Evolutionary conservation across 2,888 invertebrate species (phyloP).

Genomic region (Platerodrilus igneus): DNA sequence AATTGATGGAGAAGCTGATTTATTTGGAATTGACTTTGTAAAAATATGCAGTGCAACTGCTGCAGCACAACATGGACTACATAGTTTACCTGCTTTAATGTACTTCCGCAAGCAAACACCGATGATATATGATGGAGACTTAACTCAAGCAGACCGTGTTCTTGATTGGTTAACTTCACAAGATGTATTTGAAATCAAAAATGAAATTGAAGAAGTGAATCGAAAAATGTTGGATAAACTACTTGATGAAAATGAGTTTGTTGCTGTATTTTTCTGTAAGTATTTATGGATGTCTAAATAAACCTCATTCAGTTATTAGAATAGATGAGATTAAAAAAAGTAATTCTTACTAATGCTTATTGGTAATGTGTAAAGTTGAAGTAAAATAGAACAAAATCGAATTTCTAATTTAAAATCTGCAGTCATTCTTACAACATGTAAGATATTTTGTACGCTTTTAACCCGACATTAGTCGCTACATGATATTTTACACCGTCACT

Average conservation of each 20-base stretch:
- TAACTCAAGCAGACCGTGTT: slow-evolving; percentile 80
- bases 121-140: slow-evolving; percentile 83
- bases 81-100: slow-evolving; percentile 79
- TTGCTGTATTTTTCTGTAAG: slow-evolving; percentile 95
- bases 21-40: slow-evolving; percentile 91
- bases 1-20: slow-evolving; percentile 92
- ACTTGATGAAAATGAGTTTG: slow-evolving; percentile 89
- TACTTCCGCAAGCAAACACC: slow-evolving; percentile 80
- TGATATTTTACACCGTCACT: too few relatives aligned
- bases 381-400: too few relatives aligned
- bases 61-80: slow-evolving; percentile 75
- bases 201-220: slow-evolving; percentile 96
- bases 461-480: too few relatives aligned
- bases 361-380: too few relatives aligned
- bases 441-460: too few relatives aligned
- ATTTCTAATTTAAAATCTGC: too few relatives aligned
- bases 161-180: slow-evolving; percentile 89
- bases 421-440: too few relatives aligned
- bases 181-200: slow-evolving; percentile 91
- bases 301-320: not conserved
- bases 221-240: slow-evolving; percentile 94
- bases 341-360: too few relatives aligned
- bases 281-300: slow-evolving; percentile 27
- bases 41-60: slow-evolving; percentile 82
- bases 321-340: too few relatives aligned